Evolutionary conservation across 2,888 invertebrate genomes (phyloP), one percentile per base, ranked within the genome.

Genomic region (Laothoe populi): DNA sequence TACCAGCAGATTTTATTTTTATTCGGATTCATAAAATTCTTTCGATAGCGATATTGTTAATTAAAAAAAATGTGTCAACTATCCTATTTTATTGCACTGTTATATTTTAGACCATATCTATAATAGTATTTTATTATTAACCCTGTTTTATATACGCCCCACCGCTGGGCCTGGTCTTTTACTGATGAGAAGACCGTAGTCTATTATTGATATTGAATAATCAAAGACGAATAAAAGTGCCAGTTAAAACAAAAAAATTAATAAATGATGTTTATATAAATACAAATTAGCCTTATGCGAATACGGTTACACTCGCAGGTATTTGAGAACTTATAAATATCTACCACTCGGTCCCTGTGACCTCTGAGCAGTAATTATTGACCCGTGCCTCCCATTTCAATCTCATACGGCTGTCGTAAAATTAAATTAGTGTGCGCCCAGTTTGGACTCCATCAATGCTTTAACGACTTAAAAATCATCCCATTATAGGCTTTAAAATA

Each of bases 401-500:
- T 75, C 64, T 68, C 63, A 70, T 69, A 66, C 68, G 68, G 66
- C 65, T 19, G 66, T 75, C 71, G 70, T 79, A 73, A 79, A 77
- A 77, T 79, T 74, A 80, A 82, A 86, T 86, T 83, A 82, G 72
- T 73, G 63, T 68, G 66, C 70, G 16, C 26, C 16, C 16, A 74
- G 70, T 78, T 79, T 75, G 74, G 76, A 75, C 73, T 77, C 82
- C 80, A 82, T 78, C 71, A 78, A 75, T 75, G 64, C 71, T 76
- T 77, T 75, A 76, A 78, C 74, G 68, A 69, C 63, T 69, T 71
- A 70, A 61, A 70, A 68, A 66, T 53, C 64, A 63, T 62, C 71
- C 68, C 67, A 71, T 69, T 70, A 69, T 62, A 60, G 23, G 53
- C 59, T 65, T 70, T 68, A 66, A 69, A 68, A 62, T 53, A 49